Evolutionary conservation across 2,888 invertebrate species (phyloP), one percentile per base, ranked within the genome.

Genomic region (Synergus itoensis): DNA sequence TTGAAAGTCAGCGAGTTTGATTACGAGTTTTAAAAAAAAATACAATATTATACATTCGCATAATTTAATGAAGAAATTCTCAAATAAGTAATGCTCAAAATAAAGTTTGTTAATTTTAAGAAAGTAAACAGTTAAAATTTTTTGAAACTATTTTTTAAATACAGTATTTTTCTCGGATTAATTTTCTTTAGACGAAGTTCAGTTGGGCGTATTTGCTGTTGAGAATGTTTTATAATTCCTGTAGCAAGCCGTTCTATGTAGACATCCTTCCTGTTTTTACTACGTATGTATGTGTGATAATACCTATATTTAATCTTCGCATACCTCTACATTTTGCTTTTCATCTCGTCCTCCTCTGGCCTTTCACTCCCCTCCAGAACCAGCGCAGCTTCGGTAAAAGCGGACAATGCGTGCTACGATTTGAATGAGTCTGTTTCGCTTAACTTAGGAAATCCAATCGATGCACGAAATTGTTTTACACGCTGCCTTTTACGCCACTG

Each of bases 381-480:
- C 28, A 69, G 45, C 67, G 21, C 28, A 69, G 45, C 41, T 45
- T 69, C 67, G 67, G 28, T 21, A 69, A 14, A 45, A 28, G 67
- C 67, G 80, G 77, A 76, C 78, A 67, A 77, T 83, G 79, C 80
- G 80, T 79, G 28, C 21, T 48, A 28, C 28, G 48, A 53, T 73
- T 85, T 84, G 85, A 85, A 85, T 84, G 84, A 85, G 81, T 81
- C 80, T 80, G 73, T 53, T 73, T 36, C 48, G 73, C 48, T 73
- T 53, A 69, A n/a, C 48, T 81, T 81, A 78, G 80, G 82, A 81
- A 81, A 82, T 84, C 76, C 82, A 84, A 85, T 85, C 81, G 82
- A 80, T 77, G 82, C 75, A 79, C 83, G 80, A 85, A 73, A 53
- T 73, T 73, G 48, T 36, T 73, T 73, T 73, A 73, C 28, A 48